Base-by-base conservation (phyloP, 2,888 invertebrate species). In the Erynnis tages region DNA sequence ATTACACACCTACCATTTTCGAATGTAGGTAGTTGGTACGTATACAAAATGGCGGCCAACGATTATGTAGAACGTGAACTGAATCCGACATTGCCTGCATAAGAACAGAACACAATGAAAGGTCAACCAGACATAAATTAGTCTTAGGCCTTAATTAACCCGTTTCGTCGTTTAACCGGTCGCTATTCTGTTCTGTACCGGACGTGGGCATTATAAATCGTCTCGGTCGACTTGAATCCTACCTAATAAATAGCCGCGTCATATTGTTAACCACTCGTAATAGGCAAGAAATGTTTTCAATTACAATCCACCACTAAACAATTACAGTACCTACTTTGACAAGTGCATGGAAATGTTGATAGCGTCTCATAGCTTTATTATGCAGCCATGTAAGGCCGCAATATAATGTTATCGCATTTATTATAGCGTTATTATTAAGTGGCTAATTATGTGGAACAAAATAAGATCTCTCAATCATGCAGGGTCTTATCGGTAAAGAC, bases 401-500 rank as follows among this genome's bases (percentile, higher is more conserved):
- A 10, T 35, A 46, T 11, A 14, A 40, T 23, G n/a, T 35, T 48
- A 48, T 34, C 30, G 30, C 48, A 13, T 49, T 17, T 40, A 38
- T 27, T 19, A 43, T 4, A 43, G 16, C 17, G 10, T 10, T 5
- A 17, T 43, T 30, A 13, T 19, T 7, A 41, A 41, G 37, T 37
- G 29, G 34, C 8, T 45, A 45, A 38, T 38, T 30, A 38, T 14
- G 32, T 35, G 29, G 19, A 37, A 52, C 37, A 25, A 44, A 50
- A 43, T 35, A n/a, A 8, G n/a, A 11, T 58, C 56, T 30, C 27
- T 25, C 23, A 19, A 29, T 21, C 27, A 16, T 41, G 44, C 46
- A 32, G 49, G 49, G 55, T 44, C 25, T 54, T 57, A 27, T 40
- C 55, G 54, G 34, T 55, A 57, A 54, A 50, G 58, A 58, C 47